These are phyloP conservation scores for Hippocampus kuda DNA, from an alignment of 2,797 vertebrate genomes.

Conservation along the genomic window DNA sequence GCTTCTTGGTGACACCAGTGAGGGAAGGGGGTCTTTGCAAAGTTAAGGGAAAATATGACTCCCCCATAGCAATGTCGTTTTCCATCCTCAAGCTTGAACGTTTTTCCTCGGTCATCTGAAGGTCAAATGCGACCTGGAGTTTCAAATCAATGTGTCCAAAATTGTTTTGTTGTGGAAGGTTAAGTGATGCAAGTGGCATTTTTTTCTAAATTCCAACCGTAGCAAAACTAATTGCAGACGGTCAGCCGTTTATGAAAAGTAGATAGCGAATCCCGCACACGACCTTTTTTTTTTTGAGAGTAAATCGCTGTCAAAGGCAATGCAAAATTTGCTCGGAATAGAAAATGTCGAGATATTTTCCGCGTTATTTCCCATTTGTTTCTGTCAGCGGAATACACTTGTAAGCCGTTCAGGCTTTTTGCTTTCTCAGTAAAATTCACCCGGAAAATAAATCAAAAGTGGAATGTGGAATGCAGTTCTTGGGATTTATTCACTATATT, in stretches of 20 bases:
- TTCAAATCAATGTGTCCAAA: background rate
- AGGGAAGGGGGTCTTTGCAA: conserved; percentile 13
- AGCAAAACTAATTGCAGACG: background rate
- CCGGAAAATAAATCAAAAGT: background rate
- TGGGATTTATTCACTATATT: background rate
- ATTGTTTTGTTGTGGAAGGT: background rate
- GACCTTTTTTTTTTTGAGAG: too few species aligned
- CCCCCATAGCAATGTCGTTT: conserved; percentile 29
- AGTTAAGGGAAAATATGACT: conserved; percentile 1
- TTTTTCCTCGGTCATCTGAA: background rate
- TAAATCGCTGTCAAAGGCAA: background rate
- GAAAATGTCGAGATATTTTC: background rate
- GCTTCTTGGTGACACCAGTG: conserved; percentile 53
- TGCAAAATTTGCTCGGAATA: background rate
- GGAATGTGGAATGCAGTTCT: background rate
- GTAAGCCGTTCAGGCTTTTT: background rate
- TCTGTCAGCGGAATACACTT: background rate
- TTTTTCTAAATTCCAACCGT: background rate
- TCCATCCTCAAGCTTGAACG: conserved; percentile 9
- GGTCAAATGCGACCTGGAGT: background rate
- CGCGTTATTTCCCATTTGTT: background rate
- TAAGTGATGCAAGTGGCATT: background rate
- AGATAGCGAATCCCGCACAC: background rate
- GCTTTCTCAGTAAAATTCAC: background rate
- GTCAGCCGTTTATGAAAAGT: background rate